Conservation (phyloP, 2,797 vertebrate species). For the Ceyx erithaca region DNA sequence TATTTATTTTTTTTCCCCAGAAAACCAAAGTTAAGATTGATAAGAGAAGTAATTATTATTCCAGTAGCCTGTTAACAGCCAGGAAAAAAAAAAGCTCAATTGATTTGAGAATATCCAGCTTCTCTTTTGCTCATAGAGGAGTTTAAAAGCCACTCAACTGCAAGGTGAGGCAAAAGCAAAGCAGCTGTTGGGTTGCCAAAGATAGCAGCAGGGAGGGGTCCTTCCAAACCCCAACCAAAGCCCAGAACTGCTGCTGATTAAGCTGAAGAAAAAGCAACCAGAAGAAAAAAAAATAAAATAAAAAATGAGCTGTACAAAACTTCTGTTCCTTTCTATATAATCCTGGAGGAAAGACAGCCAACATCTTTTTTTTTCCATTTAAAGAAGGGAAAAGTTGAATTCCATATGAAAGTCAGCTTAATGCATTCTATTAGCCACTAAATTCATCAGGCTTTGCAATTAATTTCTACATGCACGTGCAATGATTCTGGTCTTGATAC, state of each 20-base stretch:
- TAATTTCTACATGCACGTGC: neutral
- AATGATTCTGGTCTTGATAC: neutral
- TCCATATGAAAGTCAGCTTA: neutral
- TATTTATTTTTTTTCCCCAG: neutral
- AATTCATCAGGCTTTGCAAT: neutral
- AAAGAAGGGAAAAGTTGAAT: neutral
- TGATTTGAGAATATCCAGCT: neutral
- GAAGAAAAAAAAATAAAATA: neutral
- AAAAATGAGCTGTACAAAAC: fast-evolving
- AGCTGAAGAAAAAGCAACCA: neutral
- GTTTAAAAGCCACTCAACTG: neutral
- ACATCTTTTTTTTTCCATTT: neutral
- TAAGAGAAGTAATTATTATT: neutral
- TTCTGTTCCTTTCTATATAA: neutral
- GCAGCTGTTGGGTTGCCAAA: neutral
- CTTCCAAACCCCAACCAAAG: neutral
- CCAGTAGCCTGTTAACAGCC: neutral
- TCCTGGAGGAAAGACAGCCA: neutral
- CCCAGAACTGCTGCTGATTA: neutral
- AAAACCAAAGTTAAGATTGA: neutral
- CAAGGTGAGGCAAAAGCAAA: neutral
- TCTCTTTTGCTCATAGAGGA: neutral
- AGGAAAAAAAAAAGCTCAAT: too few species aligned
- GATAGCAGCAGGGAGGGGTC: neutral
- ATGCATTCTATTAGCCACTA: neutral